Evolutionary conservation across 2,888 invertebrate species (phyloP), one percentile per base, ranked within the genome.

Genomic region (Gisinianus flammeolus): DNA sequence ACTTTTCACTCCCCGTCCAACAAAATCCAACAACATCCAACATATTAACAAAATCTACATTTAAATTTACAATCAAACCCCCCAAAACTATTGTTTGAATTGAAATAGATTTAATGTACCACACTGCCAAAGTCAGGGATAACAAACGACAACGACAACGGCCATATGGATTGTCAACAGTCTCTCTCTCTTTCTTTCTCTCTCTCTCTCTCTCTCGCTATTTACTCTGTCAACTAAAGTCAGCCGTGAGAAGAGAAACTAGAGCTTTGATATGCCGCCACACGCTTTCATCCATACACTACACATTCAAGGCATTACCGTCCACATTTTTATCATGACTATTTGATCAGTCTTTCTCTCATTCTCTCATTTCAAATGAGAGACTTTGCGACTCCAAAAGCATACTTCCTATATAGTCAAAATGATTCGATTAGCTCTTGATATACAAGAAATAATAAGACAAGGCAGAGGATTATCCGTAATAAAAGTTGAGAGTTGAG

Each of bases 81-180:
- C 62, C 62, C 24, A 62, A 19, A 62, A 26, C 62, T 28, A 71
- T 71, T 71, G 52, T 56, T 30, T 58, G 26, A 56, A 56, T 26
- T 56, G 54, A 58, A 44, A 24, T 67, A 24, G 19, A 8, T 33
- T 12, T 31, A 6, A 12, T 22, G 24, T 62, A 28, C 28, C 67
- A 52, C 69, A 44, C 2, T 31, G 71, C n/a, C 71, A 71, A 56
- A 71, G 58, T 56, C 71, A 56, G 19, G n/a, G 71, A 71, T 58
- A 71, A 71, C 56, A 56, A 71, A 71, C 56, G 54, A 71, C 56
- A 10, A 71, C 2, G 30, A 71, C 24, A 62, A 28, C 26, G 22
- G 12, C 26, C 24, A 58, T 6, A 16, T 54, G 54, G 16, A 54
- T n/a, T n/a, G 19, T 54, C 54, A 54, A 54, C 54, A 54, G 6